Evolutionary conservation across 2,113 vertebrate genomes (phyloP).

Genomic region (Vidua chalybeata): DNA sequence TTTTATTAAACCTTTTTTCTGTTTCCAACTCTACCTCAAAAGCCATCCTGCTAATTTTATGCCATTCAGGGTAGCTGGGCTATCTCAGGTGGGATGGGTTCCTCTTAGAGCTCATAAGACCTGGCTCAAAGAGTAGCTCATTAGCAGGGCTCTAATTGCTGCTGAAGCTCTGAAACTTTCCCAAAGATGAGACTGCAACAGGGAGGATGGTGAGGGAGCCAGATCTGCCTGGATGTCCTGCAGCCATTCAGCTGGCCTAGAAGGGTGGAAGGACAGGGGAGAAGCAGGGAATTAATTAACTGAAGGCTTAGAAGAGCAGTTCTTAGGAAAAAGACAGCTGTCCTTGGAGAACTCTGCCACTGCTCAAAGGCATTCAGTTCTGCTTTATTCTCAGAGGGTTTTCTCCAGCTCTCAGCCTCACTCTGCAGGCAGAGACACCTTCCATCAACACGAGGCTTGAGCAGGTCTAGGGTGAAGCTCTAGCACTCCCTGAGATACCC

Average conservation of each 20-base stretch:
- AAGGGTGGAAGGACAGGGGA: background rate
- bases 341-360: background rate
- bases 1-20: too few relatives aligned
- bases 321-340: background rate
- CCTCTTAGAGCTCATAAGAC: too few relatives aligned
- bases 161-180: background rate
- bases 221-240: background rate
- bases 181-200: background rate
- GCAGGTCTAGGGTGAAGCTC: background rate
- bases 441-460: fast-evolving
- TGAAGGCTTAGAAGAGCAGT: background rate
- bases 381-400: background rate
- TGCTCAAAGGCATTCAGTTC: background rate
- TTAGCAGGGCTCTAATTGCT: background rate
- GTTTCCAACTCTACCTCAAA: too few relatives aligned
- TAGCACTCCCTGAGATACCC: background rate
- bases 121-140: too few relatives aligned
- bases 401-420: background rate
- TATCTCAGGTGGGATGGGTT: too few relatives aligned
- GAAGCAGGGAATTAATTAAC: background rate
- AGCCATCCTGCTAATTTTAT: too few relatives aligned
- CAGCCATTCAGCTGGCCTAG: background rate
- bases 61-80: too few relatives aligned
- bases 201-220: background rate
- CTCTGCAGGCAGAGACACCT: background rate